Base-by-base conservation (phyloP, 2,888 invertebrate genomes). In the Euplagia quadripunctaria region DNA sequence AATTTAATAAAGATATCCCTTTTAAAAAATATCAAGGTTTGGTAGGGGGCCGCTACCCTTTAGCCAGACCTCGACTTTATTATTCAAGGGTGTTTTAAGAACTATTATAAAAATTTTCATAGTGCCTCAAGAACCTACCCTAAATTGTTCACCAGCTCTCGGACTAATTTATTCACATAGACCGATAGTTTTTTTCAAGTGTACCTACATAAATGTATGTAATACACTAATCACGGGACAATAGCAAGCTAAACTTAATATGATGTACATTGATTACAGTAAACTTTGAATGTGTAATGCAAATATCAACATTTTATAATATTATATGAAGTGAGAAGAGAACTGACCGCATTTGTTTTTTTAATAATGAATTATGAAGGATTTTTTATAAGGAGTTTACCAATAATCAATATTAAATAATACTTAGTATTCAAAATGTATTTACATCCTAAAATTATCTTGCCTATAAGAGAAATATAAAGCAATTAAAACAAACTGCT, bases 241-340 rank as follows among this genome's bases (percentile, higher is more conserved):
- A 90, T 91, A 90, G 92, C 92, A 90, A 89, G 92, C 91, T 88
- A 70, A 66, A 65, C 73, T 77, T 76, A 43, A 68, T n/a, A 58
- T 20, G 6, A 77, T 74, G 82, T 75, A 75, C 70, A 85, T 87
- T 85, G 86, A 84, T 86, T 84, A 87, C 90, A 91, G 89, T 89
- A 87, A 86, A 87, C 87, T 88, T 83, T 77, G 55, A 43, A 43
- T 43, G 9, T 73, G 41, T 41, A 64, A 14, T 3, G 42, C 14
- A 64, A 14, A 3, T 41, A 1, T 0, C 31, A 31, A 31, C 31
- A 31, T 31, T 31, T 31, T 31, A 31, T 2, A 4, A 61, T 72
- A 51, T 81, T 63, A 70, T 79, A 46, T 72, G 78, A 76, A 76
- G 72, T 58, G 81, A 71, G 72, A 73, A 42, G 76, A 58, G 65